Percentiles rank a stretch among this genome's conserved stretches.
Evolutionary conservation across 2,888 invertebrate genomes (phyloP).

Genomic region (Tetropium fuscum): DNA sequence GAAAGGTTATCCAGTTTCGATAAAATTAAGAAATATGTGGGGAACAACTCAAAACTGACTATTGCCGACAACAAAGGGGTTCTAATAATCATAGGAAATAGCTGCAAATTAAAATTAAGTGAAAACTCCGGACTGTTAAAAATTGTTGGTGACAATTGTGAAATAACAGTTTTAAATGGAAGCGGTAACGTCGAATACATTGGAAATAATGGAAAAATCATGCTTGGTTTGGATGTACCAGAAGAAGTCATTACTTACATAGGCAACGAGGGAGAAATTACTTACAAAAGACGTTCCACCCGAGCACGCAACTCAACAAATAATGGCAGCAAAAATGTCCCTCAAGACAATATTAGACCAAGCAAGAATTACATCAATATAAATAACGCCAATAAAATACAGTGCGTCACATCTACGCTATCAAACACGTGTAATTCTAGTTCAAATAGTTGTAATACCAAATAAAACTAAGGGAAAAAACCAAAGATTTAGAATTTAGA

Average conservation of each 20-base stretch:
- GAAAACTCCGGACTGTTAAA: conserved; percentile 39
- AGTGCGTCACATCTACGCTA: background rate
- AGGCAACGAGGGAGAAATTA: conserved; percentile 40
- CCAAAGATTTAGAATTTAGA: no score
- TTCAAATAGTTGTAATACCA: no score
- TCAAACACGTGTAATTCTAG: no score
- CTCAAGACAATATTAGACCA: background rate
- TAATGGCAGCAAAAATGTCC: background rate
- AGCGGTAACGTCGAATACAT: conserved; percentile 40
- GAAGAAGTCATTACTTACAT: conserved; percentile 38
- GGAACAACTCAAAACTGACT: conserved; percentile 41
- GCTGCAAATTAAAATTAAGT: conserved; percentile 38
- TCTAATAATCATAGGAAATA: conserved; percentile 42
- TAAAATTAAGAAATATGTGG: conserved; percentile 34
- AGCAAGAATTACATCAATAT: conserved; percentile 10
- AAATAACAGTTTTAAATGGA: conserved; percentile 39
- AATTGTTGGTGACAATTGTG: conserved; percentile 43
- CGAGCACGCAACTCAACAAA: background rate
- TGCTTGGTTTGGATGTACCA: conserved; percentile 32
- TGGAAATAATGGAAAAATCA: conserved; percentile 45
- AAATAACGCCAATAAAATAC: conserved; percentile 19
- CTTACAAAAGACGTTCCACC: background rate
- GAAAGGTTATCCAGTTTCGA: conserved; percentile 23
- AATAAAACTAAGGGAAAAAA: no score
- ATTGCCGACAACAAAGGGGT: conserved; percentile 29